phyloP scores from a whole-genome alignment of 2,797 vertebrate genomes.

The Cossypha polioptera region DNA sequence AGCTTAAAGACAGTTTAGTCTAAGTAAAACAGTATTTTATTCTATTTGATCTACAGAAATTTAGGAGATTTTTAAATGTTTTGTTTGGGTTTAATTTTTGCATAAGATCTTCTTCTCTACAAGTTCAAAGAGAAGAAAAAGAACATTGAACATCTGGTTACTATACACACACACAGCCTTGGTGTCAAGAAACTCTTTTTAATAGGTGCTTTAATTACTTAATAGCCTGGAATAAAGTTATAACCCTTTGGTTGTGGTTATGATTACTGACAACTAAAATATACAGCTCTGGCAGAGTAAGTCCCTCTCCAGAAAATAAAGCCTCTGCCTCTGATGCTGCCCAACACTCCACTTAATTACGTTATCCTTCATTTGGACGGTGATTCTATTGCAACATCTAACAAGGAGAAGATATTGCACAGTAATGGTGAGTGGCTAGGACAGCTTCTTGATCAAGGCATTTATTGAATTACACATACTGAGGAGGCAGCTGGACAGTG shows the following conservation, averaged over 20 bases:
- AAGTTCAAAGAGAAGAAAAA: background rate
- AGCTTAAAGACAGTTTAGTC: background rate
- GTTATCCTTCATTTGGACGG: constrained; percentile 19
- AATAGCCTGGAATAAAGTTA: background rate
- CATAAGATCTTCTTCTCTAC: background rate
- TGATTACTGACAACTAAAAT: background rate
- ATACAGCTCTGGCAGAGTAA: background rate
- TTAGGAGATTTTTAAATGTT: background rate
- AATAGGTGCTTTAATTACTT: constrained; percentile 3
- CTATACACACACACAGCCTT: background rate
- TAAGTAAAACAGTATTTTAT: background rate
- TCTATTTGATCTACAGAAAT: background rate
- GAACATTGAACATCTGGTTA: background rate
- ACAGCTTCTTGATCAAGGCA: constrained; percentile 35
- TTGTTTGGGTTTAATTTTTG: background rate
- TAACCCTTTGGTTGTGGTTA: background rate
- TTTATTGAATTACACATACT: constrained; percentile 15
- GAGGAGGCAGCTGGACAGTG: background rate
- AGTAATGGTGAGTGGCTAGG: constrained; percentile 1
- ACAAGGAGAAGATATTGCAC: constrained; percentile 12
- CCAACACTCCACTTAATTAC: constrained; percentile 24
- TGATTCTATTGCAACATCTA: constrained; percentile 30
- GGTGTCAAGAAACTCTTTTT: background rate
- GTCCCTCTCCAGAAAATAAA: background rate
- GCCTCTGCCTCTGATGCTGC: background rate